Base-by-base conservation (phyloP, 2,888 invertebrate genomes). In the Dynastes maya region DNA sequence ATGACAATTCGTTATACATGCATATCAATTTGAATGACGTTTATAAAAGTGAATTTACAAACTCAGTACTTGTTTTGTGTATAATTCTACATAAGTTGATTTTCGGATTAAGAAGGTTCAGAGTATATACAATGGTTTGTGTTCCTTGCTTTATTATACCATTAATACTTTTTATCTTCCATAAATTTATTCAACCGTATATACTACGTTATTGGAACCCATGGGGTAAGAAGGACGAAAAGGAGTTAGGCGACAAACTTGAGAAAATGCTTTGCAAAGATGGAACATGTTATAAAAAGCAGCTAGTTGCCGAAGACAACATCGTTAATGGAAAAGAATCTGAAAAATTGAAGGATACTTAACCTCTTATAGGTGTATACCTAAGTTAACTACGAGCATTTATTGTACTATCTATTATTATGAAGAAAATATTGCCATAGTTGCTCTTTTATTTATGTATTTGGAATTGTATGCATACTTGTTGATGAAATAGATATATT, bases 71-170 rank as follows among this genome's bases (percentile, higher is more conserved):
- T 45, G 45, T 45, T 45, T 45, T 45, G 45, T 45, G 45, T 37
- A 37, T 37, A 11, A 45, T 8, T 9, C 1, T 5, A 11, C 32
- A 5, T 37, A 45, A 45, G 11, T 45, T 45, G 1, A 45, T 45
- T 45, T 45, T 45, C 11, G 45, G 8, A 45, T 11, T 45, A 45
- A 45, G 45, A 45, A 55, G 8, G 2, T 16, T 9, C 16, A 16
- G 55, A 0, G 45, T 45, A 32, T 32, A 13, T 8, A 63, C 51
- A 65, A 77, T 77, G 76, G 76, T 79, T 49, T 96, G 96, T 86
- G 91, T 96, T 79, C 96, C 96, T 27, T 97, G 97, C 87, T 94
- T 97, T 84, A 92, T 96, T 80, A 93, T 97, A 86, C 97, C 97
- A 1, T 89, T 96, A 80, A 89, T 97, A 64, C 90, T 97, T 13